phyloP scores from a whole-genome alignment of 2,888 invertebrate species.

The Cordylochernes scorpioides region DNA sequence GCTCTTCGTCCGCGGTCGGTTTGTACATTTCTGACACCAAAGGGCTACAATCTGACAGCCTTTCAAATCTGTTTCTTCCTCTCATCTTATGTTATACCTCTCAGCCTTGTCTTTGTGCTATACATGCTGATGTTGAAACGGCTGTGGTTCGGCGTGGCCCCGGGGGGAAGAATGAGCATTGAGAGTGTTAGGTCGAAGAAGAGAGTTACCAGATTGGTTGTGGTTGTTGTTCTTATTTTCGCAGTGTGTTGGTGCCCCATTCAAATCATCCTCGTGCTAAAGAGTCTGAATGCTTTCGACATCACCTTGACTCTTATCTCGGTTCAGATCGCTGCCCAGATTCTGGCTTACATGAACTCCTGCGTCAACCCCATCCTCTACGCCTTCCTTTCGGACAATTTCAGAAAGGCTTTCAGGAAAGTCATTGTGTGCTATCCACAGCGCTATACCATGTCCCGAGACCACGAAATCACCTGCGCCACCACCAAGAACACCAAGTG shows the following conservation, averaged over 20 bases:
- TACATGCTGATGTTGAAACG: slow-evolving; percentile 68
- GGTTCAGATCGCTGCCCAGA: slow-evolving; percentile 20
- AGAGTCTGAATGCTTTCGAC: slow-evolving; percentile 42
- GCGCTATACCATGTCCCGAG: too few species aligned
- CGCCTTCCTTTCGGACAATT: slow-evolving; percentile 77
- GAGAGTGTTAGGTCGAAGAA: slow-evolving; percentile 57
- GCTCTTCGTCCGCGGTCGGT: slow-evolving; percentile 33
- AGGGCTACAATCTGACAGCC: slow-evolving; percentile 22
- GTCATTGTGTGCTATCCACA: slow-evolving; percentile 16
- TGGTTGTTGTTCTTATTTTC: slow-evolving; percentile 68
- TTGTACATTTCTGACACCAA: slow-evolving; percentile 36
- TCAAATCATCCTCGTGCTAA: slow-evolving; percentile 52
- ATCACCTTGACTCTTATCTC: slow-evolving; percentile 28
- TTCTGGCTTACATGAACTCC: slow-evolving; percentile 58
- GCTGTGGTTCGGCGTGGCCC: slow-evolving; percentile 46
- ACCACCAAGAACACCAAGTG: too few species aligned
- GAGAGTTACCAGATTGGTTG: slow-evolving; percentile 69
- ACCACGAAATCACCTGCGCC: too few species aligned
- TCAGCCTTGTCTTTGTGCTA: slow-evolving; percentile 55
- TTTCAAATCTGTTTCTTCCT: slow-evolving; percentile 57
- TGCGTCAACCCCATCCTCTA: slow-evolving; percentile 83
- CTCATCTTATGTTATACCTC: slow-evolving; percentile 61
- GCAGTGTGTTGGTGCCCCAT: slow-evolving; percentile 84
- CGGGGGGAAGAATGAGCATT: slow-evolving; percentile 49
- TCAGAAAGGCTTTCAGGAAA: slow-evolving; percentile 51